Conservation (phyloP, 2,113 vertebrate species). For the Zingel zingel region DNA sequence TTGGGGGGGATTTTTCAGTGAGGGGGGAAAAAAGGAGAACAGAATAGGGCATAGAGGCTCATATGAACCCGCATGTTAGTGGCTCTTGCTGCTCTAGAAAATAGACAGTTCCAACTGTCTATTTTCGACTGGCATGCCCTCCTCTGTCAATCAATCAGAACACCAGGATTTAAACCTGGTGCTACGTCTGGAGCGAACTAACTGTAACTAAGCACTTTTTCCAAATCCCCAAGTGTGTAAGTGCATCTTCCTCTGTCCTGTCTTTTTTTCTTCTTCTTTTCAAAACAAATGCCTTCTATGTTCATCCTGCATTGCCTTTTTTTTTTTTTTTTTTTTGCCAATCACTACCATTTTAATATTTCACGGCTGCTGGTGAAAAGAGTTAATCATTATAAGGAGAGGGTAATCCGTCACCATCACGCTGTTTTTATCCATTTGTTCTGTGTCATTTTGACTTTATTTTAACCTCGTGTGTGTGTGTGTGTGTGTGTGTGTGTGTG, state of each 20-base stretch:
- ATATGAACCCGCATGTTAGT: slow-evolving; percentile 26
- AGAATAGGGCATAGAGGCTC: slow-evolving; percentile 9
- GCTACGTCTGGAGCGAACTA: slow-evolving; percentile 32
- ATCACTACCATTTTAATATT: slow-evolving; percentile 53
- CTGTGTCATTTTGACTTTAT: slow-evolving; percentile 34
- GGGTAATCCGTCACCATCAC: neutral
- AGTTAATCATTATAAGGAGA: slow-evolving; percentile 48
- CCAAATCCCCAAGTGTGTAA: slow-evolving; percentile 46
- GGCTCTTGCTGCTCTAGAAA: slow-evolving; percentile 17
- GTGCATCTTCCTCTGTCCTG: slow-evolving; percentile 50
- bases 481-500: no score
- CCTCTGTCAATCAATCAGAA: slow-evolving; percentile 26
- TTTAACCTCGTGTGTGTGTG: slow-evolving; percentile 64
- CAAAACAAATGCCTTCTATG: slow-evolving; percentile 59
- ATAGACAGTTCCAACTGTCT: slow-evolving; percentile 9
- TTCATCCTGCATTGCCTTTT: slow-evolving; percentile 60
- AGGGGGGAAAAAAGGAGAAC: neutral
- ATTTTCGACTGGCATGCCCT: slow-evolving; percentile 42
- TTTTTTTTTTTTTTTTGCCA: slow-evolving; percentile 43
- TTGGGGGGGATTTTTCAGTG: slow-evolving; percentile 10
- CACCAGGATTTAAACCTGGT: slow-evolving; percentile 12
- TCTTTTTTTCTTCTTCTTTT: slow-evolving; percentile 45
- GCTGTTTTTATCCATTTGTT: slow-evolving; percentile 33
- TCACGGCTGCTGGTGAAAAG: slow-evolving; percentile 26
- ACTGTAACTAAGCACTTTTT: slow-evolving; percentile 67